Evolutionary conservation across 1,140 invertebrate species (phyloP).

Genomic region (Triops longicaudatus): DNA sequence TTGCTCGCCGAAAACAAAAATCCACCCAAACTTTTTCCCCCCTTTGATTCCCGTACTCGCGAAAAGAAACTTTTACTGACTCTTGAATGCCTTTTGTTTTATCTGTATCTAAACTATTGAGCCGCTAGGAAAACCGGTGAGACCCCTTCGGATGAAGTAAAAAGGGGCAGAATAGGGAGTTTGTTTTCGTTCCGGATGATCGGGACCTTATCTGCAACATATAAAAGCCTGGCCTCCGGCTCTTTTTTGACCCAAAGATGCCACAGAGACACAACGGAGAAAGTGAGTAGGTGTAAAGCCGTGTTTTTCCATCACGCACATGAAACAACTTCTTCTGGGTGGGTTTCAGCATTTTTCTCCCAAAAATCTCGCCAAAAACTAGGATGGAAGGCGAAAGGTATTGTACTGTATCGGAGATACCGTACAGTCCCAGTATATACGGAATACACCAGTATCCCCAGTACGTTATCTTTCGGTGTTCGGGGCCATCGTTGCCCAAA

Average conservation of each 20-base stretch:
- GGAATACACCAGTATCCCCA: no score
- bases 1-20: no score
- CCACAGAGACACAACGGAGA: neutral
- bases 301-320: neutral
- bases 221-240: neutral
- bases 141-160: neutral
- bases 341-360: no score
- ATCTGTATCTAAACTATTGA: neutral
- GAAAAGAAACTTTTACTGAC: neutral
- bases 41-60: no score
- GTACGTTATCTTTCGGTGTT: no score
- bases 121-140: neutral
- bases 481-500: neutral
- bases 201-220: neutral
- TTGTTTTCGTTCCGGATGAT: conserved; percentile 11
- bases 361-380: no score
- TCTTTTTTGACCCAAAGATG: neutral
- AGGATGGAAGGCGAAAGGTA: no score
- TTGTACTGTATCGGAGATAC: no score
- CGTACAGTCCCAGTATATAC: no score
- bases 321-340: neutral
- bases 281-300: neutral
- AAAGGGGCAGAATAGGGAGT: neutral
- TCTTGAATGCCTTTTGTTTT: neutral
- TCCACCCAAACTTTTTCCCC: no score